Percentiles rank a stretch among this genome's conserved stretches.
These are phyloP conservation scores for Magallana ariakensis DNA, from an alignment of 1,140 invertebrate species.

Conservation along the genomic window DNA sequence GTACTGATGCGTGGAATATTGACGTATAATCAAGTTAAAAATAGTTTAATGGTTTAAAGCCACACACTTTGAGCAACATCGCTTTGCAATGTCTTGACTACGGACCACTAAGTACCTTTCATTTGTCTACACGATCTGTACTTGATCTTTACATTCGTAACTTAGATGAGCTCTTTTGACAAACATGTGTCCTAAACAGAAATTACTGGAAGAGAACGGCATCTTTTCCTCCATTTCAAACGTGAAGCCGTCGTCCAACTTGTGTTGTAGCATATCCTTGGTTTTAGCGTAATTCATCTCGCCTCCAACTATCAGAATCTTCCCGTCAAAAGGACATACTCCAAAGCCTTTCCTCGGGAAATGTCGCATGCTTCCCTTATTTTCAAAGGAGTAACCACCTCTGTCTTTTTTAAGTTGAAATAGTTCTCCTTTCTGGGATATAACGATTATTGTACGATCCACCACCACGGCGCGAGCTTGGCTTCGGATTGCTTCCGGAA, in stretches of 20 bases:
- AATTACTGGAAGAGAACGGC: neutral
- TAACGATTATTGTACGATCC: neutral
- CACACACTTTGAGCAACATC: neutral
- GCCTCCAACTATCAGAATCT: neutral
- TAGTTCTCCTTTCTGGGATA: neutral
- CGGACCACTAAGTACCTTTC: neutral
- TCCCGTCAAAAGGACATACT: neutral
- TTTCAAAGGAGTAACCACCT: neutral
- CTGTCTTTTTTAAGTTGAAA: neutral
- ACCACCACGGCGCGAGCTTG: neutral
- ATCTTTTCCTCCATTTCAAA: constrained; percentile 1
- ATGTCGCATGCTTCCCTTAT: neutral
- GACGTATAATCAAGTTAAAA: neutral
- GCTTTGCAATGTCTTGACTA: neutral
- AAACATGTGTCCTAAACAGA: neutral
- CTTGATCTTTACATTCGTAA: neutral
- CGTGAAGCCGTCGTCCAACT: neutral
- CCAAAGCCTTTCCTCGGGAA: constrained; percentile 16
- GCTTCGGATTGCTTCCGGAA: neutral
- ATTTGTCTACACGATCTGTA: neutral
- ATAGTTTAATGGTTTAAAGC: neutral
- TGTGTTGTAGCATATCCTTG: constrained; percentile 12
- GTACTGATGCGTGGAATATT: neutral
- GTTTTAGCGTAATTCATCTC: neutral
- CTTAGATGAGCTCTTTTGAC: neutral